A percentile compares a stretch with the other conserved stretches of the same genome.
Conservation (phyloP, 2,797 vertebrate genomes). For the Cryptoblepharus egeriae region DNA sequence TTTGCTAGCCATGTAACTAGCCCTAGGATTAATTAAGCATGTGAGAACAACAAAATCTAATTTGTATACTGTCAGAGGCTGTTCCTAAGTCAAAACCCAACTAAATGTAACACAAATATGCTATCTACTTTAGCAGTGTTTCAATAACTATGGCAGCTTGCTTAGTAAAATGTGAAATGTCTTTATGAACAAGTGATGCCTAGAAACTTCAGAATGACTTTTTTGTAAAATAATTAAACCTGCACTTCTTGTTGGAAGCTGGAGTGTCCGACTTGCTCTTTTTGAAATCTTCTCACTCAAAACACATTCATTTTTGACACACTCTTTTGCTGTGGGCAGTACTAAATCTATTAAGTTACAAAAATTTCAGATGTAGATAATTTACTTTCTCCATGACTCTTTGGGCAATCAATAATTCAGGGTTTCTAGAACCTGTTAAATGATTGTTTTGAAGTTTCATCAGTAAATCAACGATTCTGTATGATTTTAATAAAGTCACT, state of each 20-base stretch:
- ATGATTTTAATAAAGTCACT: background rate
- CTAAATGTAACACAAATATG: slow-evolving; percentile 69
- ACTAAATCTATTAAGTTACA: no score
- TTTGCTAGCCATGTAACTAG: slow-evolving; percentile 59
- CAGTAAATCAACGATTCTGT: background rate
- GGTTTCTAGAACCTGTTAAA: background rate
- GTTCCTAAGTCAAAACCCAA: slow-evolving; percentile 53
- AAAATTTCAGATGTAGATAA: no score
- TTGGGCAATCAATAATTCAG: background rate
- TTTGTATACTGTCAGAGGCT: slow-evolving; percentile 63
- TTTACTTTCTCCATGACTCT: background rate
- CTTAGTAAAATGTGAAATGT: slow-evolving; percentile 60
- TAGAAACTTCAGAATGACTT: slow-evolving; percentile 60
- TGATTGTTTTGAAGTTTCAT: background rate
- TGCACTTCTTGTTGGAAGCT: slow-evolving; percentile 68
- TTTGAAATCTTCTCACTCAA: slow-evolving; percentile 54
- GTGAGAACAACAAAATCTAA: slow-evolving; percentile 68
- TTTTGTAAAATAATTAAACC: slow-evolving; percentile 75
- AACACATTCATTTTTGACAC: slow-evolving; percentile 14
- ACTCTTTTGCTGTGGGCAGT: slow-evolving; percentile 12
- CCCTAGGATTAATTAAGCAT: slow-evolving; percentile 69
- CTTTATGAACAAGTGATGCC: slow-evolving; percentile 70
- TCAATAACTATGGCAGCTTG: slow-evolving; percentile 65
- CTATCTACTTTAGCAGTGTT: slow-evolving; percentile 65
- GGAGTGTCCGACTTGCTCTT: slow-evolving; percentile 71